These are phyloP conservation scores for Thunnus maccoyii DNA, from an alignment of 2,113 vertebrate species.

Conservation along the genomic window DNA sequence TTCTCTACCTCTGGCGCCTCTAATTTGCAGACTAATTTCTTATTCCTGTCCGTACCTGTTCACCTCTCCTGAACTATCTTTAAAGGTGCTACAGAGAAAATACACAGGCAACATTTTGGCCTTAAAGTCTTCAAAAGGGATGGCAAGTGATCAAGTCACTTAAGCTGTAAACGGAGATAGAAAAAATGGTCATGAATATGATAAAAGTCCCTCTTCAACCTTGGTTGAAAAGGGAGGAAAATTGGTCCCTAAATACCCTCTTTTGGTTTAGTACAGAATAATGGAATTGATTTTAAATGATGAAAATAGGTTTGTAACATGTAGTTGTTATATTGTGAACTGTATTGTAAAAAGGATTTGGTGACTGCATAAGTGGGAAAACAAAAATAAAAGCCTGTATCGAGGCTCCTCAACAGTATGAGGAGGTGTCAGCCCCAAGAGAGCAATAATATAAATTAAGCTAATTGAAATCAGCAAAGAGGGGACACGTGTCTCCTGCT, in stretches of 20 bases:
- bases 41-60: constrained; percentile 34
- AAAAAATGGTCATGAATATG: background rate
- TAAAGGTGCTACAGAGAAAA: constrained; percentile 2
- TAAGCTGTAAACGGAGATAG: background rate
- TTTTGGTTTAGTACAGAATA: background rate
- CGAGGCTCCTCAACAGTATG: constrained; percentile 36
- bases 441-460: constrained; percentile 62
- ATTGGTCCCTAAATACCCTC: background rate
- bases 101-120: background rate
- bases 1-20: constrained; percentile 41
- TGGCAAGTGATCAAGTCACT: background rate
- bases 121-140: too few relatives aligned
- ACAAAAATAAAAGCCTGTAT: background rate
- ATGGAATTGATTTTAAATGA: background rate
- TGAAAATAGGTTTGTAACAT: constrained; percentile 3
- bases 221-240: background rate
- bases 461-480: constrained; percentile 50
- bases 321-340: background rate
- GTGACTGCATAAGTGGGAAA: background rate
- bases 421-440: constrained; percentile 46
- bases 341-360: constrained; percentile 8
- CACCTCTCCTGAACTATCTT: background rate
- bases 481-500: constrained; percentile 19
- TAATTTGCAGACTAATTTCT: constrained; percentile 48
- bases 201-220: background rate